Evolutionary conservation across 2,888 invertebrate species (phyloP).

Genomic region (Tetropium fuscum): DNA sequence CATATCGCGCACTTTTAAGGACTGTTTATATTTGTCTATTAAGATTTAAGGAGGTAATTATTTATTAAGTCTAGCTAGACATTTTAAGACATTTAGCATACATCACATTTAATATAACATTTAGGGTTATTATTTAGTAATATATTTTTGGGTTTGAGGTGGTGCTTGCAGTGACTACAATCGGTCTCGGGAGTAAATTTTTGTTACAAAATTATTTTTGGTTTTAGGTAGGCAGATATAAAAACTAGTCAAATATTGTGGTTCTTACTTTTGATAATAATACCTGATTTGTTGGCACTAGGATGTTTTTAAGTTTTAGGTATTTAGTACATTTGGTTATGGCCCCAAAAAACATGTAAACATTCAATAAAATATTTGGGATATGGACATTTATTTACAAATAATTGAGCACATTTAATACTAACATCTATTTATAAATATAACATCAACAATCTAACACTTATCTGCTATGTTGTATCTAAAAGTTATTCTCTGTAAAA

Average conservation of each 20-base stretch:
- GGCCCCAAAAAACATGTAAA: slow-evolving; percentile 52
- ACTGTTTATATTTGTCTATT: slow-evolving; percentile 22
- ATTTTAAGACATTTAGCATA: slow-evolving; percentile 19
- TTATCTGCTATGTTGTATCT: slow-evolving; percentile 42
- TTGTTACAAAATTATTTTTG: neutral
- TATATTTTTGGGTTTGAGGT: no score
- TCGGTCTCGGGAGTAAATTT: neutral
- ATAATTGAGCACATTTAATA: slow-evolving; percentile 55
- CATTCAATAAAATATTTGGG: slow-evolving; percentile 47
- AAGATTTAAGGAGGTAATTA: slow-evolving; percentile 14
- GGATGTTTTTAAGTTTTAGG: slow-evolving; percentile 3
- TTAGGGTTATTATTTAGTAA: slow-evolving; percentile 5
- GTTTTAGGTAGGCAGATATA: slow-evolving; percentile 4
- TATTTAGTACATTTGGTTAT: slow-evolving; percentile 24
- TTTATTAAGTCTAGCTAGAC: slow-evolving; percentile 23
- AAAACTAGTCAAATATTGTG: slow-evolving; percentile 4
- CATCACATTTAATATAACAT: slow-evolving; percentile 13
- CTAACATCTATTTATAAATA: slow-evolving; percentile 48
- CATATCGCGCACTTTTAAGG: slow-evolving; percentile 45
- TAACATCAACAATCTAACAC: slow-evolving; percentile 53
- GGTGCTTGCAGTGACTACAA: no score
- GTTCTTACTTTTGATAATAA: slow-evolving; percentile 8
- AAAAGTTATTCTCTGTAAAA: slow-evolving; percentile 47
- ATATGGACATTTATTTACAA: slow-evolving; percentile 52
- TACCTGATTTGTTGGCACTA: slow-evolving; percentile 25